phyloP scores from a whole-genome alignment of 2,888 invertebrate genomes.

The Phania funesta region DNA sequence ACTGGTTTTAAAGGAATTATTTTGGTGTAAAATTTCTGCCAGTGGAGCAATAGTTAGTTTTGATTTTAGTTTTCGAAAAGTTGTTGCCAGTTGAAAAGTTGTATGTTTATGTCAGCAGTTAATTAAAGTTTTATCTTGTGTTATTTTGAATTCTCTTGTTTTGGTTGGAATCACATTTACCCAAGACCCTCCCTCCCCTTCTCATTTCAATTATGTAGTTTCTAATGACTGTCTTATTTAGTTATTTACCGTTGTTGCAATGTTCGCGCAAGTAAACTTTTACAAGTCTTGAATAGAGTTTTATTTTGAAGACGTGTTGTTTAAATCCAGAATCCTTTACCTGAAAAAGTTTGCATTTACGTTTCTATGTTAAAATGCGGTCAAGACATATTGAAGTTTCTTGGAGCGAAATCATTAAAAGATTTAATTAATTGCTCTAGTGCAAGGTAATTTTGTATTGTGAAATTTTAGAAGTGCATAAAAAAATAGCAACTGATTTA shows the following conservation, averaged over 20 bases:
- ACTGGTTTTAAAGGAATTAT: not conserved
- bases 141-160: not conserved
- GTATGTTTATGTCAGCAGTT: slow-evolving; percentile 45
- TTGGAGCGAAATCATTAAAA: not conserved
- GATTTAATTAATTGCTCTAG: not conserved
- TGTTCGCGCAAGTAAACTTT: not conserved
- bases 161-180: not conserved
- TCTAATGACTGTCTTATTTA: slow-evolving; percentile 4
- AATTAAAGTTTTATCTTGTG: slow-evolving; percentile 44
- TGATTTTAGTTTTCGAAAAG: slow-evolving; percentile 4
- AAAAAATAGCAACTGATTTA: too few relatives aligned
- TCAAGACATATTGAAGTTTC: not conserved
- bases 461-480: not conserved
- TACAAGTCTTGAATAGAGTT: slow-evolving; percentile 37
- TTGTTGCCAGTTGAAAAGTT: slow-evolving; percentile 29
- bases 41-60: not conserved
- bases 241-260: not conserved
- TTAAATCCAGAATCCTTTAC: not conserved
- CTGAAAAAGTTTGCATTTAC: not conserved
- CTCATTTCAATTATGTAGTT: not conserved
- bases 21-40: not conserved
- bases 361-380: not conserved
- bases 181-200: too few relatives aligned
- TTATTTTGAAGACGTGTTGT: not conserved
- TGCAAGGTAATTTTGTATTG: not conserved